These are phyloP conservation scores for Anolis sagrei DNA, from an alignment of 2,113 vertebrate genomes.

Conservation along the genomic window DNA sequence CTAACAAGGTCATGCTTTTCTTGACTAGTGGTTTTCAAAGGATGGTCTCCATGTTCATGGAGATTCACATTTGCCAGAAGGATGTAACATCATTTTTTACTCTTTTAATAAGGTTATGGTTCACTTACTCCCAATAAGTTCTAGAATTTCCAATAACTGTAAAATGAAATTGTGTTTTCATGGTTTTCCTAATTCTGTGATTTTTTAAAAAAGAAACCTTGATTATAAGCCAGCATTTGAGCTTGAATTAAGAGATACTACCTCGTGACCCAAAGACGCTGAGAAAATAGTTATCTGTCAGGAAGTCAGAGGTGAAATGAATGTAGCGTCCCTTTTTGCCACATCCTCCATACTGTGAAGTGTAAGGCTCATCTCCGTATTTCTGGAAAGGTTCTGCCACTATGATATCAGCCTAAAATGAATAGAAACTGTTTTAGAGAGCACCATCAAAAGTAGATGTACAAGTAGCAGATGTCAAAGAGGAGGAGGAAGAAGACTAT, in stretches of 20 bases:
- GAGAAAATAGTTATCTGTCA: slow-evolving; percentile 50
- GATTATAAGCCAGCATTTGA: neutral
- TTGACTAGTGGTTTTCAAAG: too few relatives aligned
- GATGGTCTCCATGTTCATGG: too few relatives aligned
- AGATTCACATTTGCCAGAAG: too few relatives aligned
- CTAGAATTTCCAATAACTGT: too few relatives aligned
- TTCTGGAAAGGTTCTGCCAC: slow-evolving; percentile 62
- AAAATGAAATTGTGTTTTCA: neutral
- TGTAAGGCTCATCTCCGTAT: slow-evolving; percentile 72
- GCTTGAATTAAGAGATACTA: slow-evolving; percentile 47
- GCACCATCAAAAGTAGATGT: neutral
- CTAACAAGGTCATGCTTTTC: too few relatives aligned
- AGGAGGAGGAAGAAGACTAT: too few relatives aligned
- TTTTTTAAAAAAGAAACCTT: neutral
- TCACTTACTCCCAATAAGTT: too few relatives aligned
- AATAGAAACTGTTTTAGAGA: neutral
- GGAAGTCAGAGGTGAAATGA: slow-evolving; percentile 78
- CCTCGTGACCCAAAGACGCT: slow-evolving; percentile 70
- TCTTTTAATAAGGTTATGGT: too few relatives aligned
- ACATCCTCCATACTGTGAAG: slow-evolving; percentile 74
- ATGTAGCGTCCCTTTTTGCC: slow-evolving; percentile 71
- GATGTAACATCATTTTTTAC: too few relatives aligned
- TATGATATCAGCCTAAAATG: slow-evolving; percentile 74
- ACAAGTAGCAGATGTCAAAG: too few relatives aligned
- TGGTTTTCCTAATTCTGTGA: neutral